Evolutionary conservation across 1,140 invertebrate genomes (phyloP).

Genomic region (Helicoverpa armigera): DNA sequence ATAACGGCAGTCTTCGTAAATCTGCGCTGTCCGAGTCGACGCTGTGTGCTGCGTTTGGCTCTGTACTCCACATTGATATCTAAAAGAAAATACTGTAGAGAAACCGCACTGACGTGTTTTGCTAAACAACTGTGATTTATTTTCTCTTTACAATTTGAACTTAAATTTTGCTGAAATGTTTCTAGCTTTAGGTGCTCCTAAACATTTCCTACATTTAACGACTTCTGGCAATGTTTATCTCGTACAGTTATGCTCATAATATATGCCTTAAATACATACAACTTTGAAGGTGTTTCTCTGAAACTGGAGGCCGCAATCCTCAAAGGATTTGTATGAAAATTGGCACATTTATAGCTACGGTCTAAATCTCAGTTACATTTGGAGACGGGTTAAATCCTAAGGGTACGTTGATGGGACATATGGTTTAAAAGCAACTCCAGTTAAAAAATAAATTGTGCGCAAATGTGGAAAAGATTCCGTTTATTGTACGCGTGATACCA

Average conservation of each 20-base stretch:
- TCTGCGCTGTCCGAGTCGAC: conserved; percentile 60
- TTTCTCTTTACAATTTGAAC: conserved; percentile 11
- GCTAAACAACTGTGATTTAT: conserved; percentile 47
- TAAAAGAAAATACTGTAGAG: conserved; percentile 38
- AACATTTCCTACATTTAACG: background rate
- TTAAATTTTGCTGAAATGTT: conserved; percentile 1
- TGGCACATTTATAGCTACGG: conserved; percentile 42
- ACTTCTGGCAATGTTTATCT: background rate
- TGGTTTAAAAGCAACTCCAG: background rate
- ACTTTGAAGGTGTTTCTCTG: conserved; percentile 7
- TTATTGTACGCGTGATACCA: too few species aligned
- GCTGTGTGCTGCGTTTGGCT: conserved; percentile 37
- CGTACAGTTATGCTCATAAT: background rate
- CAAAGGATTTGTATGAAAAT: conserved; percentile 45
- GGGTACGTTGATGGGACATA: conserved; percentile 20
- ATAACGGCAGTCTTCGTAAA: conserved; percentile 68
- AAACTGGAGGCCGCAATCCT: conserved; percentile 28
- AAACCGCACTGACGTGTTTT: conserved; percentile 46
- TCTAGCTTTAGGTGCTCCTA: background rate
- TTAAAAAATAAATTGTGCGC: background rate
- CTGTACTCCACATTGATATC: conserved; percentile 45
- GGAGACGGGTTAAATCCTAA: conserved; percentile 38
- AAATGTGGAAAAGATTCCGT: background rate
- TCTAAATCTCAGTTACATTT: conserved; percentile 44
- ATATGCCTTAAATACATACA: background rate